These are phyloP conservation scores for Calliphora vicina DNA, from an alignment of 1,140 invertebrate species.

Conservation along the genomic window DNA sequence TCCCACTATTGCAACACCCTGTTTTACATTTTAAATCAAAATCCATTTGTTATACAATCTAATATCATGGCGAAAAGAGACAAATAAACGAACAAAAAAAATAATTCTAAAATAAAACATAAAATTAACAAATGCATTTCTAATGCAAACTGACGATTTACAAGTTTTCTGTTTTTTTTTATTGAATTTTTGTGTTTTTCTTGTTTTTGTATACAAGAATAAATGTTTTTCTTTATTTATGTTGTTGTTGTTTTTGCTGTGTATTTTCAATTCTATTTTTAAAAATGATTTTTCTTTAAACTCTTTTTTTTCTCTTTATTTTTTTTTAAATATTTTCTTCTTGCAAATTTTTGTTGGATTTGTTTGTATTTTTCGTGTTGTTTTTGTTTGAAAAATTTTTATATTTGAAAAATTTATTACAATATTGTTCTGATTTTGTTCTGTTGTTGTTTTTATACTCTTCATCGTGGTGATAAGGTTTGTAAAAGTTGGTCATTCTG, in stretches of 20 bases:
- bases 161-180: conserved; percentile 46
- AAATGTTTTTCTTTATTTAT: not conserved
- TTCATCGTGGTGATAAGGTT: too few species aligned
- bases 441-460: too few species aligned
- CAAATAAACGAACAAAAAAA: not conserved
- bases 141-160: conserved; percentile 62
- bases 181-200: conserved; percentile 24
- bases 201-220: conserved; percentile 4
- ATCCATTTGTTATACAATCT: not conserved
- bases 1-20: too few species aligned
- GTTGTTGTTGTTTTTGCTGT: not conserved
- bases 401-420: not conserved
- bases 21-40: too few species aligned
- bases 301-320: not conserved
- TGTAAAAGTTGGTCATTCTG: too few species aligned
- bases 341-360: not conserved
- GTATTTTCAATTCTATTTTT: conserved; percentile 10
- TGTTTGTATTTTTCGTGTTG: not conserved
- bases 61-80: not conserved
- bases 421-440: not conserved
- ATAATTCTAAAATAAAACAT: conserved; percentile 28
- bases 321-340: not conserved
- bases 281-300: conserved; percentile 31
- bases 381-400: not conserved
- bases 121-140: conserved; percentile 60